These are phyloP conservation scores for Babyrousa celebensis DNA, from an alignment of 2,797 vertebrate genomes.

Conservation along the genomic window DNA sequence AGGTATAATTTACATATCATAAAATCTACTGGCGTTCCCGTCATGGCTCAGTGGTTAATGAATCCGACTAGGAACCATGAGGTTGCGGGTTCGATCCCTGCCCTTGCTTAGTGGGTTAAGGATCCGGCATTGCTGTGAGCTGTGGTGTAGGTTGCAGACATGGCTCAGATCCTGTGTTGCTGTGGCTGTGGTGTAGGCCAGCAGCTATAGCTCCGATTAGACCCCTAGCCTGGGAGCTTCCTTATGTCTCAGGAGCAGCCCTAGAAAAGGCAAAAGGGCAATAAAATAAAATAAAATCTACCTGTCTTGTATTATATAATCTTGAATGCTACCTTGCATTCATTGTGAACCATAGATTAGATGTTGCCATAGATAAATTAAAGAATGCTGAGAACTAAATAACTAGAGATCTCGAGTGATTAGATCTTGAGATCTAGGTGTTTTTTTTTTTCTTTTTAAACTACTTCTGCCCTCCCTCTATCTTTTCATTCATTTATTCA, in stretches of 20 bases:
- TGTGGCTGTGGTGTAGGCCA: too few species aligned
- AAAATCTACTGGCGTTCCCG: neutral
- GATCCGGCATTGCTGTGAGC: too few species aligned
- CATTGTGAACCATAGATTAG: conserved; percentile 29
- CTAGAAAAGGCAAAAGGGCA: too few species aligned
- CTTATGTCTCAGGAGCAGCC: too few species aligned
- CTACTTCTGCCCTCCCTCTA: neutral
- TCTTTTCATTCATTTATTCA: conserved; percentile 23
- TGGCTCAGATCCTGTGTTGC: too few species aligned
- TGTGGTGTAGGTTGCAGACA: too few species aligned
- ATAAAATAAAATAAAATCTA: neutral
- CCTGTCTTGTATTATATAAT: neutral
- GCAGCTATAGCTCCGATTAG: too few species aligned
- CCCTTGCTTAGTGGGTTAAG: too few species aligned
- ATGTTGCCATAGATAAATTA: neutral
- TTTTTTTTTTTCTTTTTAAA: neutral
- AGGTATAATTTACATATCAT: neutral
- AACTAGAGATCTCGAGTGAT: neutral
- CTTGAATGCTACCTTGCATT: conserved; percentile 14
- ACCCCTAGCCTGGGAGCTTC: too few species aligned
- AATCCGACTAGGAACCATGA: too few species aligned
- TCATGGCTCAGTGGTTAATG: too few species aligned
- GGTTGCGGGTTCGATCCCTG: too few species aligned
- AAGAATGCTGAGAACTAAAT: neutral
- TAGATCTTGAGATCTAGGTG: neutral